A percentile compares a stretch with the other conserved stretches of the same genome.
Evolutionary conservation across 2,113 vertebrate genomes (phyloP).

Genomic region (Electrona antarctica): DNA sequence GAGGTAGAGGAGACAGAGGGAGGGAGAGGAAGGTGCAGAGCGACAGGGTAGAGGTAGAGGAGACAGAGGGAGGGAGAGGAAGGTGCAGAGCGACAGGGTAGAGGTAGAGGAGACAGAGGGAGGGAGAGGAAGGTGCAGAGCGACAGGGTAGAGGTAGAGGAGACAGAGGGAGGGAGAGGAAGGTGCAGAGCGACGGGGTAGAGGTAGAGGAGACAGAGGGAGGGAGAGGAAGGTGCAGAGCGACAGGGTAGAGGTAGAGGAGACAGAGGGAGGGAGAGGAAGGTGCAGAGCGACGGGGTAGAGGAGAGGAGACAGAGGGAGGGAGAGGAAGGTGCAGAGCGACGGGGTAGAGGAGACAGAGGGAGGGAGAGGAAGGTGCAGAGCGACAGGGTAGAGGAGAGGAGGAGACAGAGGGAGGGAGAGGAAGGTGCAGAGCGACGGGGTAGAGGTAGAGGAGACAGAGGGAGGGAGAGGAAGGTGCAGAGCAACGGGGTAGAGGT

Average conservation of each 20-base stretch:
- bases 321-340: conserved; percentile 10
- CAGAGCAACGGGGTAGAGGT: conserved; percentile 9
- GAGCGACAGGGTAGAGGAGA: neutral
- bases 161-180: neutral
- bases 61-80: conserved; percentile 14
- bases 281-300: neutral
- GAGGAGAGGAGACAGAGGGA: neutral
- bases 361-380: no score
- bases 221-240: neutral
- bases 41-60: conserved; percentile 10
- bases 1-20: neutral
- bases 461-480: neutral
- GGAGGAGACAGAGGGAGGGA: neutral
- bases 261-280: neutral
- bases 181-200: neutral
- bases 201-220: no score
- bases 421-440: conserved; percentile 23
- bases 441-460: neutral
- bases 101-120: neutral
- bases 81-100: neutral
- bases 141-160: neutral
- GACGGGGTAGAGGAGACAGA: no score
- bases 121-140: neutral
- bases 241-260: conserved; percentile 11
- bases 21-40: neutral